Evolutionary conservation across 2,888 invertebrate species (phyloP).

Genomic region (Drosophila multiciliata): DNA sequence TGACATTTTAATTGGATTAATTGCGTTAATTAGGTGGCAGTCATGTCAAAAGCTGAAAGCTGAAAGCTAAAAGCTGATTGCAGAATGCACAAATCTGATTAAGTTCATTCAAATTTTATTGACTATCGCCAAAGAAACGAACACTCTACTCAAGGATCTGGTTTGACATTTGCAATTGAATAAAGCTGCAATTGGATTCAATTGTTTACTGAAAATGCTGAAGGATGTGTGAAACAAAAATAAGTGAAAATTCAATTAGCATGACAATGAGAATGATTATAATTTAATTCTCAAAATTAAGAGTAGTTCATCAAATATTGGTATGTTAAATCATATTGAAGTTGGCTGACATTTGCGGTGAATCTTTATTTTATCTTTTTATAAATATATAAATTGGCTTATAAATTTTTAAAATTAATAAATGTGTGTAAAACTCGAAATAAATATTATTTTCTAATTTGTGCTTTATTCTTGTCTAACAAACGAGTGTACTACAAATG

Average conservation of each 20-base stretch:
- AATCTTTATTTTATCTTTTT: too few species aligned
- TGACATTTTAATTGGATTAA: constrained; percentile 80
- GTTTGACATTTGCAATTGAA: constrained; percentile 10
- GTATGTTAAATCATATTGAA: neutral
- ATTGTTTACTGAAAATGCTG: constrained; percentile 7
- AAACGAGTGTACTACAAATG: neutral
- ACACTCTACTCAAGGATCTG: constrained; percentile 5
- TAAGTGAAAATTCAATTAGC: constrained; percentile 7
- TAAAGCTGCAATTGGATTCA: neutral
- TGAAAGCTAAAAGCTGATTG: constrained; percentile 14
- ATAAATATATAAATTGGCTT: too few species aligned
- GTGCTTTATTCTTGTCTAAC: neutral
- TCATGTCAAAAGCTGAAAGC: constrained; percentile 28
- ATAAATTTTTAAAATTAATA: neutral
- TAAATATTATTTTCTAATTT: neutral
- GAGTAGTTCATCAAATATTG: neutral
- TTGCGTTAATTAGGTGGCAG: constrained; percentile 73
- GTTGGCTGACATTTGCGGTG: neutral
- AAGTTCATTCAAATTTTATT: constrained; percentile 32
- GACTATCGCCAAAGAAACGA: constrained; percentile 19
- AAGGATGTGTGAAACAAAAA: neutral
- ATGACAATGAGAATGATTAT: constrained; percentile 5
- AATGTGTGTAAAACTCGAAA: neutral
- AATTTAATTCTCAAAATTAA: neutral
- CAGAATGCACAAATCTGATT: constrained; percentile 53